Percentiles rank a stretch among this genome's conserved stretches.
phyloP scores from a whole-genome alignment of 2,888 invertebrate species.

The Eristalis tenax region DNA sequence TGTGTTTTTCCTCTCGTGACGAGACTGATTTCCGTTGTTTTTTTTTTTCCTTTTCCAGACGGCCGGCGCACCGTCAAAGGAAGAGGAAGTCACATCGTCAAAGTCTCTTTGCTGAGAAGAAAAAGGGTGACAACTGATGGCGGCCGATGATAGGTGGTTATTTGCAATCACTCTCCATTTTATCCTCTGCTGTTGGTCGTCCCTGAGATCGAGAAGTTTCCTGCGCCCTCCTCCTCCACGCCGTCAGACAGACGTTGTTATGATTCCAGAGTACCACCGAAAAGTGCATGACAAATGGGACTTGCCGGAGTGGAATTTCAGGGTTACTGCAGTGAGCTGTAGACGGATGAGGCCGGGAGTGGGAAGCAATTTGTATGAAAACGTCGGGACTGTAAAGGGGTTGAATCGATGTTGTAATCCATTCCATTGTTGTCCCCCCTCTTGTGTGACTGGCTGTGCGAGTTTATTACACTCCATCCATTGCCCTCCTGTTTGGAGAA shows the following conservation, averaged over 20 bases:
- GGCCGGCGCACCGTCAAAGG: not conserved
- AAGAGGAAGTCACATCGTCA: not conserved
- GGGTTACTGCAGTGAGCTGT: not conserved
- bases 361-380: not conserved
- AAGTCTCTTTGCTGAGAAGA: not conserved
- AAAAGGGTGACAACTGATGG: conserved; percentile 16
- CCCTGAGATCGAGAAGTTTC: conserved; percentile 3
- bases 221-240: no score
- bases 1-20: no score
- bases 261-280: not conserved
- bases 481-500: not conserved
- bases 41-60: not conserved
- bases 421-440: not conserved
- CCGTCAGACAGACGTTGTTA: not conserved
- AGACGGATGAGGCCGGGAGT: not conserved
- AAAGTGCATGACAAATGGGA: not conserved
- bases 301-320: not conserved
- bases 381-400: not conserved
- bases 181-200: not conserved
- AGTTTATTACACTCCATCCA: not conserved
- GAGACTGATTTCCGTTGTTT: not conserved
- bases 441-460: not conserved
- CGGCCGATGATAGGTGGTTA: conserved; percentile 40
- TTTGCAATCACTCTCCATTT: conserved; percentile 28
- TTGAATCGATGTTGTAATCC: conserved; percentile 1